phyloP scores from a whole-genome alignment of 2,888 invertebrate species.

The Abrostola triplasia region DNA sequence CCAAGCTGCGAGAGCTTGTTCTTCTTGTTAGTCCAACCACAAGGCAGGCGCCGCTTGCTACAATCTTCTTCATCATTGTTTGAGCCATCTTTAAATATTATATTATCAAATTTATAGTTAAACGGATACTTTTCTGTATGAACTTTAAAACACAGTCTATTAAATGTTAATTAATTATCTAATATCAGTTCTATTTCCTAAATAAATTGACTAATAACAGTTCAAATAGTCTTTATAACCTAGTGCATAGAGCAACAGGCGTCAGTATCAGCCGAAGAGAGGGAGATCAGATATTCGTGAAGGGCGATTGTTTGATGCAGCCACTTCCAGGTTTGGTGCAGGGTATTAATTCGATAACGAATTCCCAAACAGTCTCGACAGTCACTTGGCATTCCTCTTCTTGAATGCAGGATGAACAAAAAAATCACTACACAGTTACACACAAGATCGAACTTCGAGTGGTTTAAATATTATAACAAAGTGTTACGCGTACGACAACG shows the following conservation, averaged over 20 bases:
- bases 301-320: slow-evolving; percentile 96
- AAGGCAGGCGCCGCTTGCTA: slow-evolving; percentile 76
- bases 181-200: slow-evolving; percentile 60
- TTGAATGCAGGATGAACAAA: slow-evolving; percentile 84
- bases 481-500: slow-evolving; percentile 35
- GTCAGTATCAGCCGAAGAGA: slow-evolving; percentile 93
- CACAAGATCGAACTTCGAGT: slow-evolving; percentile 58
- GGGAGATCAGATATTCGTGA: slow-evolving; percentile 95
- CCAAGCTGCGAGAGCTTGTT: slow-evolving; percentile 74
- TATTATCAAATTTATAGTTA: slow-evolving; percentile 49
- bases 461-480: slow-evolving; percentile 47
- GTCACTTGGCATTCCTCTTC: slow-evolving; percentile 90
- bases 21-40: slow-evolving; percentile 78
- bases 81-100: slow-evolving; percentile 80
- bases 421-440: slow-evolving; percentile 79
- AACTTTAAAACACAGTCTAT: slow-evolving; percentile 72
- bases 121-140: slow-evolving; percentile 87
- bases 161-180: slow-evolving; percentile 75
- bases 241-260: slow-evolving; percentile 75
- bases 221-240: slow-evolving; percentile 67
- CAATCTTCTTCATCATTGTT: slow-evolving; percentile 81
- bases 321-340: slow-evolving; percentile 98
- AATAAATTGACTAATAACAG: slow-evolving; percentile 62
- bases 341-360: slow-evolving; percentile 95
- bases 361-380: slow-evolving; percentile 95